Conservation (phyloP, 1,140 invertebrate species). For the Procambarus virginalis region DNA sequence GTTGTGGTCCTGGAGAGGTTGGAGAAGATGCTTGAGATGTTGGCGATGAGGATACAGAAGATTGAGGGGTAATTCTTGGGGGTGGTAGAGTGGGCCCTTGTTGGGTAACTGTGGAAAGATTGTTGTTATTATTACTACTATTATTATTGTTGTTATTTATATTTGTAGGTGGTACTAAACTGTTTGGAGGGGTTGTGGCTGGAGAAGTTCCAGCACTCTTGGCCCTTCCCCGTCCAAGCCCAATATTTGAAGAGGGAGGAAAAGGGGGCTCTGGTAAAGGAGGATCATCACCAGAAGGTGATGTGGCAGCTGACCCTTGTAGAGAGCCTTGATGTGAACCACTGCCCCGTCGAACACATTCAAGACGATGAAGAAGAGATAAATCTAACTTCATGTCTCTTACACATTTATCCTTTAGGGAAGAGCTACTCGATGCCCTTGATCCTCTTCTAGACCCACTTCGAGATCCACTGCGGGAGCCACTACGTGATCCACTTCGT, state of each 20-base stretch:
- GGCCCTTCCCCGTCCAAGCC: conserved; percentile 65
- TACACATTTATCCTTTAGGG: conserved; percentile 67
- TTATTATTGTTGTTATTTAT: conserved; percentile 26
- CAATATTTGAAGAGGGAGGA: conserved; percentile 71
- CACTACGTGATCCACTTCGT: conserved; percentile 64
- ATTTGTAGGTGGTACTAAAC: conserved; percentile 42
- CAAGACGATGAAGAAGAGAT: conserved; percentile 61
- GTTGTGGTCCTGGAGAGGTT: conserved; percentile 56
- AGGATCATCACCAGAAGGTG: conserved; percentile 60
- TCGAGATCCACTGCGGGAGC: conserved; percentile 66
- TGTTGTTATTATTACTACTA: conserved; percentile 20
- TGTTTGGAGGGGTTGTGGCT: conserved; percentile 65
- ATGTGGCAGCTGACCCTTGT: conserved; percentile 62
- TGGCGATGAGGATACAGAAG: conserved; percentile 71
- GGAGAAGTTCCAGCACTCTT: conserved; percentile 67
- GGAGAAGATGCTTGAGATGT: conserved; percentile 71
- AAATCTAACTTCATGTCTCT: conserved; percentile 65
- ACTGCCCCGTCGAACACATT: conserved; percentile 63
- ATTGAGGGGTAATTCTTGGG: conserved; percentile 72
- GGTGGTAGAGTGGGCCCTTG: conserved; percentile 70
- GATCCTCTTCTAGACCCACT: conserved; percentile 63
- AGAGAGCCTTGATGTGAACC: conserved; percentile 65
- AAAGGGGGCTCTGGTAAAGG: conserved; percentile 70
- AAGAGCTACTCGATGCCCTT: conserved; percentile 64
- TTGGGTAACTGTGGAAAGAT: conserved; percentile 23